Evolutionary conservation across 2,888 invertebrate genomes (phyloP).

Genomic region (Ligdia adustata): DNA sequence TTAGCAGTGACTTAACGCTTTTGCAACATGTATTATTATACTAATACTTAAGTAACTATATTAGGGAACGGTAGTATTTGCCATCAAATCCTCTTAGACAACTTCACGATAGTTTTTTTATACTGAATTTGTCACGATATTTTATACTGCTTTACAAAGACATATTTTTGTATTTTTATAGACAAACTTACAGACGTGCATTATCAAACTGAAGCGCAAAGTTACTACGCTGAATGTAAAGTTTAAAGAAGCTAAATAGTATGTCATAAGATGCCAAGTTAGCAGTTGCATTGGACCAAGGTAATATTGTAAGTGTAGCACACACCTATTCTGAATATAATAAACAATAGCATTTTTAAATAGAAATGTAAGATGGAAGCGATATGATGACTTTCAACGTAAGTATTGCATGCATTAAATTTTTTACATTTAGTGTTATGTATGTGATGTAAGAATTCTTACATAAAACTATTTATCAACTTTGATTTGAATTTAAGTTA

Average conservation of each 20-base stretch:
- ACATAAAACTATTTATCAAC: too few species aligned
- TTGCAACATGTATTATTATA: too few species aligned
- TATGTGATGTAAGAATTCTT: too few species aligned
- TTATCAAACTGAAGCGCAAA: constrained; percentile 50
- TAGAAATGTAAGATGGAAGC: constrained; percentile 25
- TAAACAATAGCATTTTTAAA: constrained; percentile 63
- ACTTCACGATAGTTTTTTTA: too few species aligned
- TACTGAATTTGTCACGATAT: constrained; percentile 2
- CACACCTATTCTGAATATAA: constrained; percentile 67
- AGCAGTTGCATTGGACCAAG: constrained; percentile 80
- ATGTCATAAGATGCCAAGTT: constrained; percentile 79
- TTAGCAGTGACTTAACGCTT: too few species aligned
- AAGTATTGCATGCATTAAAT: constrained; percentile 9
- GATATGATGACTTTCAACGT: constrained; percentile 14
- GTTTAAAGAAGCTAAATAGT: constrained; percentile 45
- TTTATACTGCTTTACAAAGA: constrained; percentile 21
- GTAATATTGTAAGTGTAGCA: constrained; percentile 75
- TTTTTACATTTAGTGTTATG: too few species aligned
- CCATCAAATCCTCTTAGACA: too few species aligned
- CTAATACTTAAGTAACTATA: too few species aligned
- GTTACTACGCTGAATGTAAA: constrained; percentile 40
- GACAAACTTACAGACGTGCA: constrained; percentile 52
- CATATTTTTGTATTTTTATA: constrained; percentile 38
- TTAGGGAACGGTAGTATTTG: too few species aligned
- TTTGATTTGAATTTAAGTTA: too few species aligned